phyloP scores from a whole-genome alignment of 2,113 vertebrate genomes.

The Eclectus roratus region DNA sequence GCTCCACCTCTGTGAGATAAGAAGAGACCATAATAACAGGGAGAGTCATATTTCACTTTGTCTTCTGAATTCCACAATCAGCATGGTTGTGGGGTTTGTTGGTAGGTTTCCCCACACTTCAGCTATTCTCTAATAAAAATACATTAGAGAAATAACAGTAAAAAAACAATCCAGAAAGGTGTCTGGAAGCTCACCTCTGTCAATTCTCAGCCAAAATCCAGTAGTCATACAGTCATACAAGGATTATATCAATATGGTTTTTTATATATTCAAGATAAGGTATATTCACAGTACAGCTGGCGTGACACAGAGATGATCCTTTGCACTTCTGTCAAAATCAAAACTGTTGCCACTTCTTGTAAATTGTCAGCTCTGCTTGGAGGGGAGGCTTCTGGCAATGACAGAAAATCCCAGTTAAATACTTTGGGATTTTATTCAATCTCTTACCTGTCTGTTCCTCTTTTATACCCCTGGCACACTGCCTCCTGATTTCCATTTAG shows the following conservation, averaged over 20 bases:
- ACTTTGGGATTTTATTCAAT: neutral
- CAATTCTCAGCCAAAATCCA: neutral
- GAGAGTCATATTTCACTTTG: neutral
- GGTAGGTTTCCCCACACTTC: neutral
- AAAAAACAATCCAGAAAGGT: neutral
- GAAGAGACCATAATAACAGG: neutral
- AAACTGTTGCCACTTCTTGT: neutral
- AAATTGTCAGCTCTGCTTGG: neutral
- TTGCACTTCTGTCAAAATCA: neutral
- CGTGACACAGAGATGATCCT: neutral
- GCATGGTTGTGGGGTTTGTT: neutral
- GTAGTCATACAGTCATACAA: too few relatives aligned
- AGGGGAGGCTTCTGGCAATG: neutral
- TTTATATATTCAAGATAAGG: neutral
- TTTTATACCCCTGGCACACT: rapidly evolving
- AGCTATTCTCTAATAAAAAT: neutral
- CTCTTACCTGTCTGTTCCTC: neutral
- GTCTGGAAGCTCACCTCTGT: neutral
- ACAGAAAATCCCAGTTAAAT: neutral
- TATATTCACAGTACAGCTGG: neutral
- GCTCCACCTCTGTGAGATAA: neutral
- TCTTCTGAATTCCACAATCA: neutral
- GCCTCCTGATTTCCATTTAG: neutral
- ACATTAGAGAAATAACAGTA: neutral
- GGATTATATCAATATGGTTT: neutral